Evolutionary conservation across 1,140 invertebrate species (phyloP), one percentile per base, ranked within the genome.

Genomic region (Microplitis mediator): DNA sequence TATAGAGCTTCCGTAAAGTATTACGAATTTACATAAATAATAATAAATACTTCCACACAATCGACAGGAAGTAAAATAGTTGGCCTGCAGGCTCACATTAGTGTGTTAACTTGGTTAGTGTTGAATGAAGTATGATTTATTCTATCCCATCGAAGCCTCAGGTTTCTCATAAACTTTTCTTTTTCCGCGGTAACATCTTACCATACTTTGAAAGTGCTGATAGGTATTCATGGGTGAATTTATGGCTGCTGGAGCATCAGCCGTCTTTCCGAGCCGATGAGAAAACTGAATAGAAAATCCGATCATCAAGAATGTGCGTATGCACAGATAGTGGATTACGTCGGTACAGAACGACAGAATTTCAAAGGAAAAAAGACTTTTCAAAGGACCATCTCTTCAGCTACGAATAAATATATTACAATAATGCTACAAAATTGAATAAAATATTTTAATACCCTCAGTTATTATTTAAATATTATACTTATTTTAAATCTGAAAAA

Each of bases 301-400:
- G 98, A 85, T 96, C 95, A 83, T 98, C 96, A 0, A 97, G 97
- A 0, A 84, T 99, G 1, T 98, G 96, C 75, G 91, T 98, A 11
- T 95, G 92, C 74, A 98, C 97, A 2, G 97, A 97, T 9, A 98
- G 97, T 0, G 97, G 97, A 1, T 98, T 96, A 8, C 97, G 95
- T 0, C 99, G 97, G 97, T 94, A 93, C 81, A 14, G 79, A 96
- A 97, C 82, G 23, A 98, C 98, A 73, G 98, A 45, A 98, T 73
- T 5, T 72, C 3, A 61, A 70, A 23, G 58, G 73, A 2, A 16
- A 36, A 14, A 69, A 75, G 0, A 11, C 39, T 45, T 23, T 23
- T 45, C 39, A 45, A 45, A 45, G 39, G 3, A 45, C 8, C 39
- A 45, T 45, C 4, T 45, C 39, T 45, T 45, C 11, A 45, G 39